Evolutionary conservation across 37 sponge, comb jelly and placozoan species (phyloP).

Genomic region (Haliclona indistincta): DNA sequence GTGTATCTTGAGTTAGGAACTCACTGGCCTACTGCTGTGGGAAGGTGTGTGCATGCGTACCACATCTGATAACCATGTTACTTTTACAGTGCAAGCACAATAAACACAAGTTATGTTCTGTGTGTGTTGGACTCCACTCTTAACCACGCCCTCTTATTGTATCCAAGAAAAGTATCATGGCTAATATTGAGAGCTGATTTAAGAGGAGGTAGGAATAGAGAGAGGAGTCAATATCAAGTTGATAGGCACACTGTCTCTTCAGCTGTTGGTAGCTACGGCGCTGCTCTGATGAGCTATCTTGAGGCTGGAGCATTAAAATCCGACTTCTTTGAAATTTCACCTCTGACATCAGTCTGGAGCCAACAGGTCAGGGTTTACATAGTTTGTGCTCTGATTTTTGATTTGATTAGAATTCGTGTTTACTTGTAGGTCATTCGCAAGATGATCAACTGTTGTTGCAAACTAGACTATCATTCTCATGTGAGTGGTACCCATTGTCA

Average conservation of each 20-base stretch:
- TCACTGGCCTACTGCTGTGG: conserved; percentile 82
- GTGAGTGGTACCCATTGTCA: conserved; percentile 12
- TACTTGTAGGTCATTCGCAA: conserved; percentile 36
- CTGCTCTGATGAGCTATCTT: conserved; percentile 72
- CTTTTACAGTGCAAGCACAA: too few species aligned
- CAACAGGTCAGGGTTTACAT: conserved; percentile 6
- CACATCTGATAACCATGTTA: too few species aligned
- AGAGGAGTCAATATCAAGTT: too few species aligned
- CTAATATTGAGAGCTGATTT: too few species aligned
- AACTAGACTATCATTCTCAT: conserved; percentile 43
- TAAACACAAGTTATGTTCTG: too few species aligned
- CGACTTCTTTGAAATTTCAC: conserved; percentile 48
- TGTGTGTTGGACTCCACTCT: too few species aligned
- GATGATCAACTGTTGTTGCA: conserved; percentile 59
- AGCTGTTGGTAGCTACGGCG: conserved; percentile 53
- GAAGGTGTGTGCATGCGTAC: conserved; percentile 45
- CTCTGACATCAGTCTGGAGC: conserved; percentile 74
- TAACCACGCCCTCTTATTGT: too few species aligned
- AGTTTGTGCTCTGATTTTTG: background rate
- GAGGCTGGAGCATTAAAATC: conserved; percentile 76
- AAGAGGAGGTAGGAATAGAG: too few species aligned
- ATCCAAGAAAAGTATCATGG: too few species aligned
- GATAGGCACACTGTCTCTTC: background rate
- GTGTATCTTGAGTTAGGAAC: conserved; percentile 27
- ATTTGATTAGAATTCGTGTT: background rate